Evolutionary conservation across 2,113 vertebrate species (phyloP), one percentile per base, ranked within the genome.

Genomic region (Haliaeetus leucogaster): DNA sequence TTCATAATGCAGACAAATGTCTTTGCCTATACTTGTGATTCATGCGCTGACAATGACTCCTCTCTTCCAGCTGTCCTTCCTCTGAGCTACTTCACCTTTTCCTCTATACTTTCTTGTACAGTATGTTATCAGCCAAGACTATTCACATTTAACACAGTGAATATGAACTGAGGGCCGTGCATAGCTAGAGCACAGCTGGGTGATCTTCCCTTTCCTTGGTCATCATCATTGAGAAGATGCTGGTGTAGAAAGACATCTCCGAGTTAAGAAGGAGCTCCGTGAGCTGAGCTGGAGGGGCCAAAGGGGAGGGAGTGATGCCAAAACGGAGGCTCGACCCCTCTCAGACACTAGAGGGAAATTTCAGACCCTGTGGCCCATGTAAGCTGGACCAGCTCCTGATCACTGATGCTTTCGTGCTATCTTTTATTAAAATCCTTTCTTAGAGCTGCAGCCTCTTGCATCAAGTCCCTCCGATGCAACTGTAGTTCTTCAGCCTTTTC

Each of bases 21-120:
- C 81, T 84, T 65, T 48, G 80, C 34, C 71, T 38, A 1, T 48
- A 15, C 16, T 59, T 74, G 72, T 92, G 97, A 70, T 72, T 96
- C 88, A 89, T 27, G 65, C 1, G 5, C 85, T 83, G 92, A 34
- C 42, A 48, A 5, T 62, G 88, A 88, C 68, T 86, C 55, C 47
- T n/a, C 56, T 23, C 82, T 93, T 50, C 71, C 88, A 48, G 36
- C 88, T 81, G 59, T 61, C 95, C 87, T 82, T 88, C 73, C 74
- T 82, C 45, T 16, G 23, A 86, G 81, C 68, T 45, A 1, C 66
- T 50, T 86, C 85, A 71, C 66, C 66, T 92, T 81, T 62, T 27
- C 25, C 30, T 66, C 53, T 25, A 5, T 21, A 5, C 45, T 48
- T 68, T 42, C 36, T 61, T 42, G 59, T 6, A 13, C 34, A 18